Percentiles rank a stretch among this genome's conserved stretches.
Conservation (phyloP, 2,888 invertebrate species). For the Athalia circularis region DNA sequence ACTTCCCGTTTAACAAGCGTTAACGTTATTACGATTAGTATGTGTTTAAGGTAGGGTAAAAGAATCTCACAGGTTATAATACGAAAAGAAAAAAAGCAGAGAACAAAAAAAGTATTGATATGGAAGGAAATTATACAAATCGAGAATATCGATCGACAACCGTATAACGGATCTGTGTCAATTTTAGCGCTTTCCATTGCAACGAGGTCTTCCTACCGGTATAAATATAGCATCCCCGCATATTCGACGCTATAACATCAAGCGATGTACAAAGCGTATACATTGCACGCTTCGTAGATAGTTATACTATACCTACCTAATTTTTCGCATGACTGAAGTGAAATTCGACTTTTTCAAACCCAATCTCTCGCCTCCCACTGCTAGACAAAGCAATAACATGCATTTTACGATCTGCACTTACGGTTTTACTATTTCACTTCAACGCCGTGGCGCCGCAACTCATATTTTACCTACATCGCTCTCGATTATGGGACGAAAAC, state of each 20-base stretch:
- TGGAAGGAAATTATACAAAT: constrained; percentile 20
- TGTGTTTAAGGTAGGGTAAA: not conserved
- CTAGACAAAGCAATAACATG: constrained; percentile 18
- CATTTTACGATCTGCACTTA: constrained; percentile 43
- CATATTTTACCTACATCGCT: not conserved
- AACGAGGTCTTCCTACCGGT: constrained; percentile 39
- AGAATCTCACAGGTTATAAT: not conserved
- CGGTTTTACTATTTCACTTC: constrained; percentile 39
- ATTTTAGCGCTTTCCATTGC: constrained; percentile 46
- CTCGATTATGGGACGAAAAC: not conserved
- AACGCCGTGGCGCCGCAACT: not conserved
- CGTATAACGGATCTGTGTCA: constrained; percentile 42
- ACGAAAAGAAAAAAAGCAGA: not conserved
- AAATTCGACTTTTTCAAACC: constrained; percentile 30
- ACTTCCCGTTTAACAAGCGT: not conserved
- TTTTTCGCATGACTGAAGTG: constrained; percentile 45
- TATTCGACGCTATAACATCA: constrained; percentile 5
- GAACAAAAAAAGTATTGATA: not conserved
- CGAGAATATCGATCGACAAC: constrained; percentile 31
- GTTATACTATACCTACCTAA: not conserved
- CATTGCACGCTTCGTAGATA: too few relatives aligned
- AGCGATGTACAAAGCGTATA: constrained; percentile 2
- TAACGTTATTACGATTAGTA: not conserved
- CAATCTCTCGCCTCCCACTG: constrained; percentile 20
- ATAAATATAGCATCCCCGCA: constrained; percentile 38